phyloP scores from a whole-genome alignment of 2,113 vertebrate genomes.

The Notiomystis cincta region DNA sequence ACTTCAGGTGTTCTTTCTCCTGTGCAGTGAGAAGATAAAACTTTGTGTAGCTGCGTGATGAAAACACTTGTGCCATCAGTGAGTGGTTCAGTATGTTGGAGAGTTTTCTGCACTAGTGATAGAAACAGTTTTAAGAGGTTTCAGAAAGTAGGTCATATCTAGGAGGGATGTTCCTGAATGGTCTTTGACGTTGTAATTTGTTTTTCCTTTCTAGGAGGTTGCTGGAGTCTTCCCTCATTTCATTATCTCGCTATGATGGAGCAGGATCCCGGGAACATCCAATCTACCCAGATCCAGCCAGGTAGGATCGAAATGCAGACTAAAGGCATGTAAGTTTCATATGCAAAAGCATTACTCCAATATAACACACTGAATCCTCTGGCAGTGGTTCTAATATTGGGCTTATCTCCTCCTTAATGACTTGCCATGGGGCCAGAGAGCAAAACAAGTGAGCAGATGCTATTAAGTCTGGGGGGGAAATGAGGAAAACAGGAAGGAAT shows the following conservation, averaged over 20 bases:
- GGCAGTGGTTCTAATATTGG: neutral
- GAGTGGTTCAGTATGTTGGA: neutral
- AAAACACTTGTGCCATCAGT: neutral
- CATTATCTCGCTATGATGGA: slow-evolving; percentile 94
- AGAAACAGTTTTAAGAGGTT: neutral
- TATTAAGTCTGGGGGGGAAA: neutral
- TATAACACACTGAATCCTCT: neutral
- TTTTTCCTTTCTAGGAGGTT: slow-evolving; percentile 83
- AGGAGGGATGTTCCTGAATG: neutral
- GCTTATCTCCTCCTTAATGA: neutral
- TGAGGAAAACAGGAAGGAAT: neutral
- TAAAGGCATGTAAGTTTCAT: neutral
- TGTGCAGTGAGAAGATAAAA: neutral
- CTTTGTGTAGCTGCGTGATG: neutral
- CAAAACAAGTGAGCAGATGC: neutral
- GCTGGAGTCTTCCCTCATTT: slow-evolving; percentile 94
- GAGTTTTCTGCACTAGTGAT: neutral
- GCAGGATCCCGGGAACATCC: slow-evolving; percentile 96
- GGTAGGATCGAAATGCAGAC: slow-evolving; percentile 76
- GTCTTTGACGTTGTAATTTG: slow-evolving; percentile 58
- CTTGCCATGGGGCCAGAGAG: neutral
- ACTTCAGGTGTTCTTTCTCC: neutral
- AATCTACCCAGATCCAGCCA: slow-evolving; percentile 97
- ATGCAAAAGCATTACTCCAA: neutral
- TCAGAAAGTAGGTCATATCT: neutral